phyloP scores from a whole-genome alignment of 2,797 vertebrate species.

The Gymnothorax javanicus region DNA sequence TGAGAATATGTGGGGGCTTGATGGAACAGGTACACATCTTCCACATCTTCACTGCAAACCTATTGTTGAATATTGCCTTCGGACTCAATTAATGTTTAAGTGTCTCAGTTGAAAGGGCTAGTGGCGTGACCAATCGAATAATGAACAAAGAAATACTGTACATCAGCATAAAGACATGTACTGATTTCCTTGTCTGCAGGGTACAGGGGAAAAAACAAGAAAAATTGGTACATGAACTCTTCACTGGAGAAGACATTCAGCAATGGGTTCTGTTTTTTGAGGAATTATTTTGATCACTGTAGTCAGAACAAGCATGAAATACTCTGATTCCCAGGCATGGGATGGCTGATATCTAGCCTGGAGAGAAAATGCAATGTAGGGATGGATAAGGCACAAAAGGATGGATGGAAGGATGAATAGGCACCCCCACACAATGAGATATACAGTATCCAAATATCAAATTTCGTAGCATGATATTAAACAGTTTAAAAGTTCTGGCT shows the following conservation, averaged over 20 bases:
- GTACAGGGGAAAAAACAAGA: background rate
- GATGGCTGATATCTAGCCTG: too few species aligned
- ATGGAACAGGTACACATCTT: background rate
- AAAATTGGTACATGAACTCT: background rate
- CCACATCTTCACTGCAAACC: background rate
- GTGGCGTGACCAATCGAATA: background rate
- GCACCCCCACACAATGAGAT: too few species aligned
- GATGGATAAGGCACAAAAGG: too few species aligned
- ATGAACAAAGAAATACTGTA: background rate
- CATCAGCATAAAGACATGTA: background rate
- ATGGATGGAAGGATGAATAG: too few species aligned
- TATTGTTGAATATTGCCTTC: background rate
- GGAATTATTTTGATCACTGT: too few species aligned
- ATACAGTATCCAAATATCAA: too few species aligned
- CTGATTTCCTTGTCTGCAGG: background rate
- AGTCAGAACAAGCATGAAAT: too few species aligned
- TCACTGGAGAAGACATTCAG: background rate
- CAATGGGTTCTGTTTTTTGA: too few species aligned
- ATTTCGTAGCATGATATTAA: too few species aligned
- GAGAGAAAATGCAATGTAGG: too few species aligned
- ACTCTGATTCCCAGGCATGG: too few species aligned
- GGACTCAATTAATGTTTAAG: constrained; percentile 7
- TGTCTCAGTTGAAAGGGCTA: constrained; percentile 8
- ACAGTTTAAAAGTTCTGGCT: too few species aligned
- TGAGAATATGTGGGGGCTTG: constrained; percentile 3